Evolutionary conservation across 1,140 invertebrate genomes (phyloP), one percentile per base, ranked within the genome.

Genomic region (Brachionus asplanchnoidis): DNA sequence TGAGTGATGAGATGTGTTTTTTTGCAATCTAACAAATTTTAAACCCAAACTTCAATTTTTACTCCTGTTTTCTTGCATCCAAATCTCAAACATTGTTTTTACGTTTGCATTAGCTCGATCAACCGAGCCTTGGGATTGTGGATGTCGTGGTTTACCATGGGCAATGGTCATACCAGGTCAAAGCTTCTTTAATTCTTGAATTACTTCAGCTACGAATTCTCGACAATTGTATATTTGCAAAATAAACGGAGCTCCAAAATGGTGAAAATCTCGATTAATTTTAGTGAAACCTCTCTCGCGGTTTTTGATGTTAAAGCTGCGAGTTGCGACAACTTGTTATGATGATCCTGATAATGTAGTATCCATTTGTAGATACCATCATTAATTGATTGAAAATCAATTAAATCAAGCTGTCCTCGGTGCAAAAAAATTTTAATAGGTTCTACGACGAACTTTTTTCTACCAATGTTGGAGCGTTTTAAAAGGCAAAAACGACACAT

Each of bases 91-190:
- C 56, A 60, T 60, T 46, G 42, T 42, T 42, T 73, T 73, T n/a
- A 73, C 40, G 56, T 87, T 86, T 14, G 65, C 50, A 82, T 86
- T 87, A 12, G 85, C 84, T 53, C 86, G 73, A 56, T 88, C 85
- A 79, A 86, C 85, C 26, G 50, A 85, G 11, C 87, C 86, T 75
- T 87, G 86, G n/a, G 75, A 85, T 77, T 87, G 87, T 9, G 85
- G 85, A 85, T 87, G 86, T 23, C 85, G 42, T 28, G 86, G 85
- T 50, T 86, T 87, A 26, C 87, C 85, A 82, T 87, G 77, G 23
- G 87, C 86, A 1, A 86, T 85, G 8, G 75, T 85, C 0, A 87
- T 32, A 23, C 86, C 83, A 14, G 86, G 85, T 75, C 85, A 86
- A 17, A 86, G n/a, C 6, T 84, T 23, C 75, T 86, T 86, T 28